Base-by-base conservation (phyloP, 2,888 invertebrate genomes). In the Rhingia campestris region DNA sequence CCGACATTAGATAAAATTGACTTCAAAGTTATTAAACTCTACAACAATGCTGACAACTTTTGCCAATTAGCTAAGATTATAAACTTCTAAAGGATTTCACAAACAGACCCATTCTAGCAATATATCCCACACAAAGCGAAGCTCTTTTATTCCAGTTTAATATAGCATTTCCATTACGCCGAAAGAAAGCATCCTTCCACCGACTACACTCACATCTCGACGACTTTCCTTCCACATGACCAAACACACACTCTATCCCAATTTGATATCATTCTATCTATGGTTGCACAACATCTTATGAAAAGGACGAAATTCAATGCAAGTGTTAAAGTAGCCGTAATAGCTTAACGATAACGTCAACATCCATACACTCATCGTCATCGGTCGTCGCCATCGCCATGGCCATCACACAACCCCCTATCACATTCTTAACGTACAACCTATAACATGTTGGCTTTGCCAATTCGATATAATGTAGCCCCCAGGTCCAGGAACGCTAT, bases 321-420 rank as follows among this genome's bases (percentile, higher is more conserved):
- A 67, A 79, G 79, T 73, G 67, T 63, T 73, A 69, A 73, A 79
- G 63, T 79, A 66, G 47, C 79, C 72, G 49, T 79, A 79, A 82
- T 69, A 69, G 61, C 39, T 75, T 63, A 63, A 73, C 79, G 58
- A 67, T 63, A 79, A 56, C 63, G 66, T 79, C 56, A 41, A 49
- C 67, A 58, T 63, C 54, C 33, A 58, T 41, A 58, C 12, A 53
- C 58, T 74, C 39, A 22, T 64, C 49, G 43, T 64, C 14, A 10
- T n/a, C 33, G 56, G 35, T 32, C 30, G 37, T 6, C 32, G n/a
- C 47, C 53, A 39, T 32, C 12, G 12, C 41, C 14, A 63, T 33
- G 39, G 47, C 66, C 43, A 33, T 56, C 30, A 30, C 22, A 22
- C 37, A 6, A 7, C 49, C 49, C 54, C 22, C 79, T 45, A 47